phyloP scores from a whole-genome alignment of 2,888 invertebrate genomes.

The Macrophya alboannulata region DNA sequence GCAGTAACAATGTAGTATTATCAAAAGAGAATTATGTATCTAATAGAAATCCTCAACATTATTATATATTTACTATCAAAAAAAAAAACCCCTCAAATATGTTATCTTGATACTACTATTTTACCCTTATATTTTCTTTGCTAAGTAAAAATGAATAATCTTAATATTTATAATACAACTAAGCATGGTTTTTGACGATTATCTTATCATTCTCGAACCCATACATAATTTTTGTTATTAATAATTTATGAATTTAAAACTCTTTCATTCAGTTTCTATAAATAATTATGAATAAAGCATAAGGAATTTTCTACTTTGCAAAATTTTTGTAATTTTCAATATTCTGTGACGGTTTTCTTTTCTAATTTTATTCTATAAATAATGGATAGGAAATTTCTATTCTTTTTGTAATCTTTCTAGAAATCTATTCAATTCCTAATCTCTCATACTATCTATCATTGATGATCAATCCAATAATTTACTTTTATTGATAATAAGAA shows the following conservation, averaged over 20 bases:
- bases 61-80: background rate
- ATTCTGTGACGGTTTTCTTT: background rate
- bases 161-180: background rate
- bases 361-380: background rate
- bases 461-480: background rate
- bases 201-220: background rate
- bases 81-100: background rate
- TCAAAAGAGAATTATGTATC: conserved; percentile 16
- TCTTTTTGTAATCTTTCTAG: too few species aligned
- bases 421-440: background rate
- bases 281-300: background rate
- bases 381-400: background rate
- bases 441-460: background rate
- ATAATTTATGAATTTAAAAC: background rate
- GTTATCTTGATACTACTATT: background rate
- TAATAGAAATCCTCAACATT: background rate
- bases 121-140: background rate
- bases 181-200: background rate
- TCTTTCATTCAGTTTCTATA: background rate
- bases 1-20: background rate
- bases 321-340: background rate
- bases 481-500: conserved; percentile 26
- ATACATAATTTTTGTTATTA: background rate
- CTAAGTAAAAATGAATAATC: background rate
- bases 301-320: background rate